A percentile compares a stretch with the other conserved stretches of the same genome.
Evolutionary conservation across 2,888 invertebrate species (phyloP).

Genomic region (Leptinotarsa haldemani): DNA sequence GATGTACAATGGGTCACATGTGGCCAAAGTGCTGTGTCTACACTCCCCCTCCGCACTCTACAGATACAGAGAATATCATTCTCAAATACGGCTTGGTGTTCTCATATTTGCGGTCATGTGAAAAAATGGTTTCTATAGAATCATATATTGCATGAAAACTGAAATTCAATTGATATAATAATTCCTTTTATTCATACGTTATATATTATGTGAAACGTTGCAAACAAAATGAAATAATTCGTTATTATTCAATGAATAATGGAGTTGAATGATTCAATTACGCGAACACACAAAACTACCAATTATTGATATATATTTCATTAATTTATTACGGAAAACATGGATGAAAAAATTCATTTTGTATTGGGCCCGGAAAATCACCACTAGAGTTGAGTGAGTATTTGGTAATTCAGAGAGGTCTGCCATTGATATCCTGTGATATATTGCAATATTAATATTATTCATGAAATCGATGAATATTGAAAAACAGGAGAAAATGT

Average conservation of each 20-base stretch:
- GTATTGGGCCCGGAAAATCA: constrained; percentile 8
- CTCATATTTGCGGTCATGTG: no score
- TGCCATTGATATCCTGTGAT: not conserved
- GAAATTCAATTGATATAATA: not conserved
- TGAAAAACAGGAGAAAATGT: not conserved
- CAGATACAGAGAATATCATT: no score
- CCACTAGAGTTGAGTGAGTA: constrained; percentile 1
- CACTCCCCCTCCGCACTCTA: no score
- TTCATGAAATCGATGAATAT: not conserved
- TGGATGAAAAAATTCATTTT: constrained; percentile 12
- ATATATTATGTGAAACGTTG: not conserved
- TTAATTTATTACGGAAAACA: constrained; percentile 19
- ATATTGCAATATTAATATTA: constrained; percentile 19
- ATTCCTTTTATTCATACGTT: not conserved
- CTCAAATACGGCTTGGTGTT: no score
- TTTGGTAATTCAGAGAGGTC: not conserved
- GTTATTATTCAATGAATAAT: constrained; percentile 12
- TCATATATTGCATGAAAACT: no score
- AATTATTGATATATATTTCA: constrained; percentile 18
- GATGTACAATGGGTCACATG: no score
- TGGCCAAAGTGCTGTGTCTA: no score
- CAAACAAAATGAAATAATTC: not conserved
- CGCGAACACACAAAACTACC: constrained; percentile 13
- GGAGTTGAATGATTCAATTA: constrained; percentile 9
- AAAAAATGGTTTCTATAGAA: no score